Base-by-base conservation (phyloP, 2,888 invertebrate genomes). In the Laspeyria flexula region DNA sequence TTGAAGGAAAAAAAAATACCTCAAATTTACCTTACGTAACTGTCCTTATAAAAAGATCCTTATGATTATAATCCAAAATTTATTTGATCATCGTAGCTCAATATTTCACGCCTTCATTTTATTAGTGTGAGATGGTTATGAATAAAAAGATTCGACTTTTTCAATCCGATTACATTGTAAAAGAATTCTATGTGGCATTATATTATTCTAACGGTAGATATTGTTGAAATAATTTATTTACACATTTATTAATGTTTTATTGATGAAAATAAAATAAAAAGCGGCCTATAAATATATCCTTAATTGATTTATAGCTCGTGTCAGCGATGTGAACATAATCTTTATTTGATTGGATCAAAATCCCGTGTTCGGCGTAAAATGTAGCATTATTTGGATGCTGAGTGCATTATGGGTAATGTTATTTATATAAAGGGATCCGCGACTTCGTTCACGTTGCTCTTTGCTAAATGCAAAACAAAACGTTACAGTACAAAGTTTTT, bases 321-420 rank as follows among this genome's bases (percentile, higher is more conserved):
- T 40, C 21, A 11, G n/a, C 12, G 45, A 43, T 60, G 55, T 45
- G 54, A 13, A 49, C 11, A 43, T 59, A 60, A 60, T 55, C 50
- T 50, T 55, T 43, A 55, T 60, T 55, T 41, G 45, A 60, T 55
- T 59, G 48, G 59, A 59, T 60, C 43, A 45, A 41, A 31, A 60
- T 53, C 27, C 41, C 42, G 27, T 18, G 21, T 23, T n/a, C 18
- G 3, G 46, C 43, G 49, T 55, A 44, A 60, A 53, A 44, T 7
- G 25, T 12, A 37, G 16, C 44, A 44, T 56, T 55, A 56, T 56
- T 47, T 44, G 21, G 29, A 10, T 29, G 41, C 42, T n/a, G n/a
- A n/a, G n/a, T n/a, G n/a, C n/a, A n/a, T n/a, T n/a, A n/a, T n/a
- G n/a, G n/a, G n/a, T n/a, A n/a, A n/a, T n/a, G n/a, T n/a, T n/a